Percentiles rank a stretch among this genome's conserved stretches.
These are phyloP conservation scores for Istiophorus platypterus DNA, from an alignment of 2,113 vertebrate genomes.

Conservation along the genomic window DNA sequence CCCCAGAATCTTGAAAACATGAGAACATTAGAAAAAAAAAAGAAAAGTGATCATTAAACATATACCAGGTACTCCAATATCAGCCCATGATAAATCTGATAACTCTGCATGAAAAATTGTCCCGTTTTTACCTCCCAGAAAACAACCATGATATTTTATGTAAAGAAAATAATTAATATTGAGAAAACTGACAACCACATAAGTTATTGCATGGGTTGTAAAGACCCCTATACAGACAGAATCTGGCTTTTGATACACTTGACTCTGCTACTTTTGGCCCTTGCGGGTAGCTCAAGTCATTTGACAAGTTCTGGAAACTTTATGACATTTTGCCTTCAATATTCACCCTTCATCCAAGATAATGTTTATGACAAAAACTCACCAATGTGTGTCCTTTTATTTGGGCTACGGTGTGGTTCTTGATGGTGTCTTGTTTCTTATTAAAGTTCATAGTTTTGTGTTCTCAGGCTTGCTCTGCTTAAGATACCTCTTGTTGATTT, in stretches of 20 bases:
- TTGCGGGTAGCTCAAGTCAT: no score
- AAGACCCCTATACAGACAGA: no score
- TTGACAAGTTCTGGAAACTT: background rate
- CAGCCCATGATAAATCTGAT: background rate
- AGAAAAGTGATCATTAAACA: background rate
- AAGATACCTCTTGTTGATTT: no score
- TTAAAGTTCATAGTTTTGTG: no score
- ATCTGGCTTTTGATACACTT: no score
- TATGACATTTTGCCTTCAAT: background rate
- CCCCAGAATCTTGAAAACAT: constrained; percentile 5
- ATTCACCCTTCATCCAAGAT: background rate
- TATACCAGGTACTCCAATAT: background rate
- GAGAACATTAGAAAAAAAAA: background rate
- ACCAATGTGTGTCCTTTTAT: background rate
- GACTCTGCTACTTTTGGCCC: no score
- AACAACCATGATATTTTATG: no score
- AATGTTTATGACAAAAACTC: background rate
- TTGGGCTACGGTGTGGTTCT: no score
- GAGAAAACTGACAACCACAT: no score
- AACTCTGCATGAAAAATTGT: background rate
- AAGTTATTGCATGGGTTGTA: no score
- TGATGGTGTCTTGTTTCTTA: no score
- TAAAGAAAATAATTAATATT: background rate
- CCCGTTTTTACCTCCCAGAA: background rate
- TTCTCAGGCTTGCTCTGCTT: no score